Evolutionary conservation across 2,113 vertebrate species (phyloP), one percentile per base, ranked within the genome.

Genomic region (Mastomys coucha): DNA sequence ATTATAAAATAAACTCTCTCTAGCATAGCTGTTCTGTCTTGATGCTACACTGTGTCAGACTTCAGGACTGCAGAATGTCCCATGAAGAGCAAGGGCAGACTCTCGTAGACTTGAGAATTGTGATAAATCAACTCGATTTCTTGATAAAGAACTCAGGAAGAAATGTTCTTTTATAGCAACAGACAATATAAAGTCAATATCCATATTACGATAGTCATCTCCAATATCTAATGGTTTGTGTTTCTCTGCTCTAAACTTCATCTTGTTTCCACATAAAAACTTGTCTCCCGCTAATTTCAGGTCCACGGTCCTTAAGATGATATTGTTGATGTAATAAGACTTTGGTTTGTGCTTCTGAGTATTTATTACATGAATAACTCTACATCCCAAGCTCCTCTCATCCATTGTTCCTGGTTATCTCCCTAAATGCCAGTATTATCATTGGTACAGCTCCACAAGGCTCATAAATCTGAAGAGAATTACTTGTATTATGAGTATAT

Each of bases 201-300:
- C 22, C 42, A 16, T 7, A 58, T 7, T 22, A 28, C 17, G 56
- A 42, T 24, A 73, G 76, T 84, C 60, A 56, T 20, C 31, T 70
- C 14, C 14, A 8, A 11, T 77, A 72, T 88, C n/a, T 51, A 89
- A 93, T 76, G 69, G 39, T 26, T n/a, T 87, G 65, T 58, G 22
- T 58, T 76, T 94, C 84, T 91, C 49, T 65, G 63, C 6, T 73
- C 12, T 88, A 76, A 82, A 69, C 76, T 67, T 76, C 9, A 75
- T 42, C 28, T 82, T 60, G 76, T 76, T 88, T 75, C 75, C 93
- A 51, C 60, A 19, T 51, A 82, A 88, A 93, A 96, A 63, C 39
- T 5, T 60, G 22, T 26, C 63, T 65, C n/a, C n/a, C 81, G 63
- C 22, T 63, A 39, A 63, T 45, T 88, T 94, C 87, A 92, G 20